Percentiles rank a stretch among this genome's conserved stretches.
Evolutionary conservation across 2,113 vertebrate species (phyloP).

Genomic region (Elaphurus davidianus): DNA sequence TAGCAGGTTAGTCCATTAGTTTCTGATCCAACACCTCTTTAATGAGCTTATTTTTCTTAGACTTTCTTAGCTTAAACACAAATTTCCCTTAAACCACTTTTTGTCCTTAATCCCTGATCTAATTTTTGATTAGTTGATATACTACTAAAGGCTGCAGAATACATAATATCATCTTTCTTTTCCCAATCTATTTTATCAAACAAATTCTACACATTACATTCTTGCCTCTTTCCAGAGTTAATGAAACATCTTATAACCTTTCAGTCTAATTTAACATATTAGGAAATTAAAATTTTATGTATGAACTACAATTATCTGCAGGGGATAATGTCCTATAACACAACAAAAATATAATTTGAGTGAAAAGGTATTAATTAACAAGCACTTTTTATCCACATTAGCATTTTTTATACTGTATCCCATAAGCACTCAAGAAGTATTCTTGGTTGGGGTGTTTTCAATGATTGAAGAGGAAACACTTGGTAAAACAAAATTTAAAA

Average conservation of each 20-base stretch:
- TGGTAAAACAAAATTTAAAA: neutral
- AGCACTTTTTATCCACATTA: neutral
- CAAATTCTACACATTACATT: neutral
- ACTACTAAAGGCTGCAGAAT: neutral
- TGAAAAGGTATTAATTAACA: neutral
- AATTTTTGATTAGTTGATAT: neutral
- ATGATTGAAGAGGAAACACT: neutral
- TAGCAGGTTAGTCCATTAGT: neutral
- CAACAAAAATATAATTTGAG: neutral
- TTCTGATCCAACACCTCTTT: neutral
- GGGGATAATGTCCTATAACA: neutral
- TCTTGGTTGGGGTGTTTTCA: neutral
- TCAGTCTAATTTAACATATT: neutral
- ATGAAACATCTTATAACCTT: neutral
- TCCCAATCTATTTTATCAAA: neutral
- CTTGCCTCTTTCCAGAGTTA: neutral
- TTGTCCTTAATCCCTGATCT: neutral
- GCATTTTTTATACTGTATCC: neutral
- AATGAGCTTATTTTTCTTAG: neutral
- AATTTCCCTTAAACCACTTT: neutral
- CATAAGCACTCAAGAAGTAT: neutral
- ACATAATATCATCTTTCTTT: neutral
- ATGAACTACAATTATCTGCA: neutral
- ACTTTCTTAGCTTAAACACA: neutral
- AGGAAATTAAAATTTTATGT: neutral